phyloP scores from a whole-genome alignment of 2,113 vertebrate species.

The Embiotoca jacksoni region DNA sequence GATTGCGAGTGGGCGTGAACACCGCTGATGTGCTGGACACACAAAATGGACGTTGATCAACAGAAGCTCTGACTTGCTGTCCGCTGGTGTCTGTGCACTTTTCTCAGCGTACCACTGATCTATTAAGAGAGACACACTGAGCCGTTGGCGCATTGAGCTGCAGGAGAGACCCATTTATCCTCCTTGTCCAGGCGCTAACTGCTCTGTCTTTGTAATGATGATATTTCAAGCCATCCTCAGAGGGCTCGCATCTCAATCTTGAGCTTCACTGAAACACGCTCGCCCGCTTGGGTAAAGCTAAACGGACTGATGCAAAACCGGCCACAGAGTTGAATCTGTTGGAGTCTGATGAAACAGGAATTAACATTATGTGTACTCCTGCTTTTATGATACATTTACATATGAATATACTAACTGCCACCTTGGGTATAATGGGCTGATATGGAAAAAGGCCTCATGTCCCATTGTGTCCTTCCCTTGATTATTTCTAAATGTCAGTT shows the following conservation, averaged over 20 bases:
- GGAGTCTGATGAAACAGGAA: not conserved
- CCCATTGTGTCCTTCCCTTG: conserved; percentile 30
- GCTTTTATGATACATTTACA: conserved; percentile 13
- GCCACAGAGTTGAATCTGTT: not conserved
- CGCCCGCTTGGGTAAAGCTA: not conserved
- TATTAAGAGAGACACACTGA: conserved; percentile 7
- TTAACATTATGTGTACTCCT: not conserved
- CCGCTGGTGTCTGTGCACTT: not conserved
- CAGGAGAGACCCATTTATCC: conserved; percentile 23
- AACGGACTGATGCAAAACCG: not conserved
- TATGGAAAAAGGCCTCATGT: conserved; percentile 9
- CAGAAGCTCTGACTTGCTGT: not conserved
- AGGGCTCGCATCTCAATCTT: conserved; percentile 36
- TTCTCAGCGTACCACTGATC: not conserved
- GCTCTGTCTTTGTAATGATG: conserved; percentile 37
- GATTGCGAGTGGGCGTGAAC: not conserved
- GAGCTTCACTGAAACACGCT: conserved; percentile 16
- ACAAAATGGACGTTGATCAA: not conserved
- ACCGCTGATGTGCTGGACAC: not conserved
- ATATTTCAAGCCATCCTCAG: not conserved
- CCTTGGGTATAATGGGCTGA: conserved; percentile 27
- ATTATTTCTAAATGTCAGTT: conserved; percentile 62
- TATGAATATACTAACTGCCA: conserved; percentile 2
- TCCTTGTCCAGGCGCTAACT: conserved; percentile 4
- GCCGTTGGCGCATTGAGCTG: conserved; percentile 10